Percentiles rank a stretch among this genome's conserved stretches.
Evolutionary conservation across 2,113 vertebrate species (phyloP).

Genomic region (Chaetodon trifascialis): DNA sequence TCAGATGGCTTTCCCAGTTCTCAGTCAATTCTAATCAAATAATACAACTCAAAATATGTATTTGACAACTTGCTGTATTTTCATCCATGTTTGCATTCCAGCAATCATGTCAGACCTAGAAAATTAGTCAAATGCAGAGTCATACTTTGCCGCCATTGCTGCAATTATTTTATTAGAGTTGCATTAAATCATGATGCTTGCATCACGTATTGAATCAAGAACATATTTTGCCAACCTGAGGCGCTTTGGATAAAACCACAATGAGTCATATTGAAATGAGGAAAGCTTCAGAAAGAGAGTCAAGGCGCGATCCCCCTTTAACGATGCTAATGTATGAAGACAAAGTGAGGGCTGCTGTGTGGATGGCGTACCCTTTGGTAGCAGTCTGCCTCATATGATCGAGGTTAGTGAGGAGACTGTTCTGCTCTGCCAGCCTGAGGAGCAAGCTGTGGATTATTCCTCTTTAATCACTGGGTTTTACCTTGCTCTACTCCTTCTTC

Average conservation of each 20-base stretch:
- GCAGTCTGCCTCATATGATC: slow-evolving; percentile 31
- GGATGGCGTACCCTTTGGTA: not conserved
- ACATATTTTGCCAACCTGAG: not conserved
- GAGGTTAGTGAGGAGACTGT: slow-evolving; percentile 13
- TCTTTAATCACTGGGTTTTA: slow-evolving; percentile 24
- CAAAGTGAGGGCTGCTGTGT: slow-evolving; percentile 7
- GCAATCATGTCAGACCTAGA: no score
- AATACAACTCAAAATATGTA: not conserved
- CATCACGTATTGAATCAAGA: not conserved
- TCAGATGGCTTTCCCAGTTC: not conserved
- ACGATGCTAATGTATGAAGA: slow-evolving; percentile 3
- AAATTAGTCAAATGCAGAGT: not conserved
- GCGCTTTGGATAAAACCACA: not conserved
- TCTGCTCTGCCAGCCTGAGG: slow-evolving; percentile 21
- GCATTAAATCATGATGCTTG: not conserved
- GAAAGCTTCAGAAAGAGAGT: not conserved
- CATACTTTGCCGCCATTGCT: not conserved
- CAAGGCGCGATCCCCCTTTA: slow-evolving; percentile 4
- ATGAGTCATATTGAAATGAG: no score
- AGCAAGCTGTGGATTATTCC: slow-evolving; percentile 23
- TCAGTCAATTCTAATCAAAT: not conserved
- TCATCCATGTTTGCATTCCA: not conserved
- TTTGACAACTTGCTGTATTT: no score
- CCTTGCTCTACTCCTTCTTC: not conserved
- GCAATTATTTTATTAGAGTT: not conserved